Base-by-base conservation (phyloP, 2,797 vertebrate species). In the Parauchenoglanis punctatus region DNA sequence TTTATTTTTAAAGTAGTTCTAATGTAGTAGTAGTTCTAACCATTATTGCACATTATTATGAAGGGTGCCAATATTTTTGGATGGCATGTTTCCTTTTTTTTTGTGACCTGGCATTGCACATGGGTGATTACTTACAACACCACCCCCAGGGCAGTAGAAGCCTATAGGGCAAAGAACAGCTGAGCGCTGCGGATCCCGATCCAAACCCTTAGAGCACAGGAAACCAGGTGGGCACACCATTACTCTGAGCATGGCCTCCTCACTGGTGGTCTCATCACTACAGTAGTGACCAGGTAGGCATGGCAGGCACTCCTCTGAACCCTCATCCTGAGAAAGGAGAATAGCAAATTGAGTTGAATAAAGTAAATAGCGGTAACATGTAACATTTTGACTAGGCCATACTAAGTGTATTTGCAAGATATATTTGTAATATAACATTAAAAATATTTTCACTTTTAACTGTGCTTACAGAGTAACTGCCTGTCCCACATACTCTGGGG, bases 271-370 rank as follows among this genome's bases (percentile, higher is more conserved):
- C 85, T 96, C 94, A 0, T 96, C 93, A 67, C 96, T 96, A 91
- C 97, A 98, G 92, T 96, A 97, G 93, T 98, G 96, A 54, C 97
- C 97, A 7, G 83, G 95, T 2, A 96, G 93, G 88, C 97, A 98
- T 0, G 95, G 94, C 0, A 87, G 92, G 89, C 97, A 98, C 88
- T 94, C 94, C 44, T 87, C 91, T 40, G 96, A 97, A 4, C 96
- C 97, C 7, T 93, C 92, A 23, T 97, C 97, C 97, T 98, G 80
- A 82, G 85, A 76, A 65, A 13, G 25, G 3, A 46, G 25, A 63
- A 81, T n/a, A 3, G 3, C 35, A 81, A 18, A 46, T 46, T 65
- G 49, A 63, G 65, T 5, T 70, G 40, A 25, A 46, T 49, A 46
- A 49, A 10, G 40, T 49, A 28, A 56, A 35, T 70, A 83, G 28